phyloP scores from a whole-genome alignment of 2,113 vertebrate genomes.

The Trinectes maculatus region DNA sequence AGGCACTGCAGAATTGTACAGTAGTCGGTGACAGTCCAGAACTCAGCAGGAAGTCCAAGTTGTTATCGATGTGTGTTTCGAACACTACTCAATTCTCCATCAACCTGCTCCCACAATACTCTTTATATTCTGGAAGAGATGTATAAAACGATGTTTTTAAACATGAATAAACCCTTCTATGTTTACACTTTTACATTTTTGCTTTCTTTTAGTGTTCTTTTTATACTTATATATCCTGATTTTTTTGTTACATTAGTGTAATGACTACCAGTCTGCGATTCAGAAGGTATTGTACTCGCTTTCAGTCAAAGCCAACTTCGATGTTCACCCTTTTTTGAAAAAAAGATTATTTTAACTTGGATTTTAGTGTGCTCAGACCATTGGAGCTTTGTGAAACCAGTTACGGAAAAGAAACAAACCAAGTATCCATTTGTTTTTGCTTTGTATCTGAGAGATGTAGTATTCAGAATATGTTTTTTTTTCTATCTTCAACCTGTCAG shows the following conservation, averaged over 20 bases:
- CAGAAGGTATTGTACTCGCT: too few species aligned
- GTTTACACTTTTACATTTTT: neutral
- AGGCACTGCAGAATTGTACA: conserved; percentile 25
- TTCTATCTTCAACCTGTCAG: conserved; percentile 7
- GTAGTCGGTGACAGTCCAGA: conserved; percentile 24
- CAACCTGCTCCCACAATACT: conserved; percentile 19
- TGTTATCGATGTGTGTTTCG: conserved; percentile 12
- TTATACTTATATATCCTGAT: neutral
- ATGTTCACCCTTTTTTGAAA: conserved; percentile 3
- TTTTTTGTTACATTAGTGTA: conserved; percentile 13
- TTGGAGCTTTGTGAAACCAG: conserved; percentile 16
- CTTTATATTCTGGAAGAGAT: conserved; percentile 19
- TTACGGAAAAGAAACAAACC: conserved; percentile 24
- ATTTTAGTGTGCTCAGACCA: conserved; percentile 9
- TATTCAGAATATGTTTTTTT: neutral
- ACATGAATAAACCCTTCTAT: conserved; percentile 24
- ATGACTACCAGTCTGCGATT: too few species aligned
- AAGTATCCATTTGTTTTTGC: conserved; percentile 18
- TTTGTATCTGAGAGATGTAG: conserved; percentile 42
- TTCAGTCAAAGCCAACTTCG: neutral
- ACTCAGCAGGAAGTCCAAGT: conserved; percentile 25
- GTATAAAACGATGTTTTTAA: conserved; percentile 40
- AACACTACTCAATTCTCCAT: conserved; percentile 11
- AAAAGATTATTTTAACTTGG: conserved; percentile 9
- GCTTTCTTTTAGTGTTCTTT: too few species aligned